These are phyloP conservation scores for Aquatica leii DNA, from an alignment of 2,888 invertebrate species.

Conservation along the genomic window DNA sequence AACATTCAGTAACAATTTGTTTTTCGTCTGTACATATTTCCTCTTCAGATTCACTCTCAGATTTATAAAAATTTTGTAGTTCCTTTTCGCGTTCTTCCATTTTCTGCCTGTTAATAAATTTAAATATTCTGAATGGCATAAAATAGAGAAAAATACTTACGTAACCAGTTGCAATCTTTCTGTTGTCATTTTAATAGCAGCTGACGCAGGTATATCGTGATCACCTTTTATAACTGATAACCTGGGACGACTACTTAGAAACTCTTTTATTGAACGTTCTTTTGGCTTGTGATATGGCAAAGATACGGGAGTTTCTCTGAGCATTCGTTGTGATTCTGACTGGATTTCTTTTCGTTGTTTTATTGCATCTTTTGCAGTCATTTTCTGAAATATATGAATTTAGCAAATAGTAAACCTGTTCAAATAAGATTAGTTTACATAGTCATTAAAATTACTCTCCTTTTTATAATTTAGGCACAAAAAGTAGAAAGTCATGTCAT, in stretches of 20 bases:
- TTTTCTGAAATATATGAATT: too few species aligned
- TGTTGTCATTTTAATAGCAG: conserved; percentile 71
- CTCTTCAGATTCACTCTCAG: conserved; percentile 69
- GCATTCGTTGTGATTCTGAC: conserved; percentile 83
- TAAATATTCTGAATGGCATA: too few species aligned
- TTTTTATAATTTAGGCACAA: neutral
- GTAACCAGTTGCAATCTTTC: conserved; percentile 71
- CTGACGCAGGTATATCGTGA: conserved; percentile 56
- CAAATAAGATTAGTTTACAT: conserved; percentile 4
- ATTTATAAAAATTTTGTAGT: conserved; percentile 78
- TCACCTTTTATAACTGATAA: conserved; percentile 51
- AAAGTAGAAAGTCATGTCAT: too few species aligned
- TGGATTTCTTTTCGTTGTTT: conserved; percentile 78
- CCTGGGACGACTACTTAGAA: conserved; percentile 67
- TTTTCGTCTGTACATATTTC: too few species aligned
- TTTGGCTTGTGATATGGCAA: conserved; percentile 90
- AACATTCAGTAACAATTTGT: too few species aligned
- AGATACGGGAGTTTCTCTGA: conserved; percentile 77
- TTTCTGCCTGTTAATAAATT: conserved; percentile 64
- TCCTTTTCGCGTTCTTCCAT: conserved; percentile 78
- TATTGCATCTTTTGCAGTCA: conserved; percentile 72
- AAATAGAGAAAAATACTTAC: conserved; percentile 68
- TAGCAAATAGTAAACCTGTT: conserved; percentile 24
- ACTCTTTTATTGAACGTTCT: conserved; percentile 80
- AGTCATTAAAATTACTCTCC: neutral